phyloP scores from a whole-genome alignment of 2,113 vertebrate genomes.

The Callaeas wilsoni region DNA sequence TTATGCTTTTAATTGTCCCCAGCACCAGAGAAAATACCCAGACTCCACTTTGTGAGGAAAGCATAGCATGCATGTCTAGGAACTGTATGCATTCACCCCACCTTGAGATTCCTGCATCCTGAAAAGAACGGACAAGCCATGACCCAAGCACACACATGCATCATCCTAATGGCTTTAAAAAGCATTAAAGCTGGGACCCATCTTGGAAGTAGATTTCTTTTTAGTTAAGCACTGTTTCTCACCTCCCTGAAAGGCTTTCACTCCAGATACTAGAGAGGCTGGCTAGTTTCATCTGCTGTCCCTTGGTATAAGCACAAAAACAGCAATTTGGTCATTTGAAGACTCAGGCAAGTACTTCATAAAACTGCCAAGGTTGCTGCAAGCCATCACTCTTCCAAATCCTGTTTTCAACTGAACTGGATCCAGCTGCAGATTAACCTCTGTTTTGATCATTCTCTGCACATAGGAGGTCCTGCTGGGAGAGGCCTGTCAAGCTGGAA shows the following conservation, averaged over 20 bases:
- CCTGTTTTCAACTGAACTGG: neutral
- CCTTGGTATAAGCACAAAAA: neutral
- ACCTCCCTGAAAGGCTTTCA: neutral
- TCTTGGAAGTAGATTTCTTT: neutral
- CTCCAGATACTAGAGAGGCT: neutral
- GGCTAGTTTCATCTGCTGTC: neutral
- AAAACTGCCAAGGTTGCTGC: neutral
- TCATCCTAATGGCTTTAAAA: neutral
- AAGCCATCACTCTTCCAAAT: neutral
- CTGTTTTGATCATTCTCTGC: neutral
- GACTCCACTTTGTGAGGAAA: neutral
- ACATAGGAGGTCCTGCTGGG: neutral
- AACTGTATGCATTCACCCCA: neutral
- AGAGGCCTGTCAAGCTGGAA: neutral
- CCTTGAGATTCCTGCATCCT: neutral
- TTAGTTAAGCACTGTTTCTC: neutral
- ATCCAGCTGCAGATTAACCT: conserved; percentile 21
- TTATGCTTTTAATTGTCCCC: neutral
- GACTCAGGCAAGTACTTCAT: neutral
- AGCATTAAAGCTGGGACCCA: neutral
- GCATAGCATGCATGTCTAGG: neutral
- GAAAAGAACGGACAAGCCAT: neutral
- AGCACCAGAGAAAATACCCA: neutral
- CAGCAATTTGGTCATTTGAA: neutral
- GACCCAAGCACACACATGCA: neutral